Evolutionary conservation across 1,140 invertebrate genomes (phyloP), one percentile per base, ranked within the genome.

Genomic region (Apis cerana): DNA sequence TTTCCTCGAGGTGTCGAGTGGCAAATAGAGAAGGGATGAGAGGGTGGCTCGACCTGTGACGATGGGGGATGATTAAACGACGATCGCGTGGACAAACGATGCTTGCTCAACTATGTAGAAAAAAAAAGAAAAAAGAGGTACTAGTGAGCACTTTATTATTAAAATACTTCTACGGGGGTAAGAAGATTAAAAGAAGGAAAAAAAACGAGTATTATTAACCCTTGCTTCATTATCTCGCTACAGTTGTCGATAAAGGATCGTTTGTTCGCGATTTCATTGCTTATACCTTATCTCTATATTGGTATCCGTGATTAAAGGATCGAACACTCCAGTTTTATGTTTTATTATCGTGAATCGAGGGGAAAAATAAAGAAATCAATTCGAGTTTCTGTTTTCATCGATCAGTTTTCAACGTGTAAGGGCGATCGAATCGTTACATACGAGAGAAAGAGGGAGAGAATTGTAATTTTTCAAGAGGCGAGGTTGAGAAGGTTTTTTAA

Each of bases 381-480:
- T 13, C 65, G 52, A 54, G 65, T n/a, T 19, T 48, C 61, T 10
- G 76, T 52, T 70, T 68, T 48, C 27, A 61, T 79, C 78, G 68
- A 78, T 64, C 23, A 48, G n/a, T 33, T 65, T 50, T 8, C 52
- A 27, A 21, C 33, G 33, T 5, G 23, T 56, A 19, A 48, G 54
- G 50, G 11, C 52, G 61, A 23, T 8, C 33, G 27, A 74, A 80
- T 80, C 70, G 33, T 80, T 56, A 54, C 79, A 27, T 59, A 23
- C 19, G 52, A 69, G 33, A 17, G 15, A 59, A 4, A 33, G 48
- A 48, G 54, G 59, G 61, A 27, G 69, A 82, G 52, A 87, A 72
- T 80, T 86, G 75, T 83, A 87, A 86, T 86, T 86, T 86, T 87
- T 75, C 65, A 67, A 80, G 82, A 65, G 76, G 64, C 61, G 72